These are phyloP conservation scores for Aulostomus chinensis DNA, from an alignment of 2,797 vertebrate species.

Conservation along the genomic window DNA sequence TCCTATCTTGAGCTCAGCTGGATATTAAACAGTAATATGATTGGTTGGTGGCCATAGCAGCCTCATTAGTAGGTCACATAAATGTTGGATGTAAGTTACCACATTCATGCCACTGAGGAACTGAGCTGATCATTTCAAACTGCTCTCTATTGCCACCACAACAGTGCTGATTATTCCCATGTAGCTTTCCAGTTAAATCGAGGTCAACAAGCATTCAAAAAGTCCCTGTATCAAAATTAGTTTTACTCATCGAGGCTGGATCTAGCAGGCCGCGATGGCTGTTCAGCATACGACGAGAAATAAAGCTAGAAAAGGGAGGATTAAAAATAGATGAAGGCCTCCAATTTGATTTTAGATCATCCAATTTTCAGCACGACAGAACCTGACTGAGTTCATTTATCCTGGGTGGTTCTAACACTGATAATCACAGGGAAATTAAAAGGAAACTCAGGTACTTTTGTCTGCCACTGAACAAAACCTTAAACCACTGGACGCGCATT, in stretches of 20 bases:
- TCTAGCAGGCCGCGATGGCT: conserved; percentile 9
- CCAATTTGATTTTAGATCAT: conserved; percentile 20
- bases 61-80: conserved; percentile 25
- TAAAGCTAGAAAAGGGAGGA: conserved; percentile 19
- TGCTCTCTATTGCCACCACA: conserved; percentile 16
- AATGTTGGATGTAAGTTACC: conserved; percentile 30
- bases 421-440: conserved; percentile 24
- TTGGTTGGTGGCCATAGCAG: conserved; percentile 19
- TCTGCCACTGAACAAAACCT: conserved; percentile 40
- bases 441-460: conserved; percentile 12
- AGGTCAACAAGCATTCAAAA: conserved; percentile 38
- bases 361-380: conserved; percentile 42
- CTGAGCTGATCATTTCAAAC: conserved; percentile 13
- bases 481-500: conserved; percentile 33
- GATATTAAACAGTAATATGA: conserved; percentile 38
- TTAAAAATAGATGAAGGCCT: conserved; percentile 43
- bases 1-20: conserved; percentile 7
- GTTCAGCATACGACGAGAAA: conserved; percentile 12
- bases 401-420: conserved; percentile 22
- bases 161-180: conserved; percentile 25
- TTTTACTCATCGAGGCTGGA: conserved; percentile 37
- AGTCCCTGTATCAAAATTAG: conserved; percentile 33
- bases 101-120: conserved; percentile 25
- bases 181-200: conserved; percentile 35
- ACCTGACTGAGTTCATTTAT: conserved; percentile 34